Percentiles rank a stretch among this genome's conserved stretches.
Conservation (phyloP, 2,113 vertebrate genomes). For the Gadus chalcogrammus region DNA sequence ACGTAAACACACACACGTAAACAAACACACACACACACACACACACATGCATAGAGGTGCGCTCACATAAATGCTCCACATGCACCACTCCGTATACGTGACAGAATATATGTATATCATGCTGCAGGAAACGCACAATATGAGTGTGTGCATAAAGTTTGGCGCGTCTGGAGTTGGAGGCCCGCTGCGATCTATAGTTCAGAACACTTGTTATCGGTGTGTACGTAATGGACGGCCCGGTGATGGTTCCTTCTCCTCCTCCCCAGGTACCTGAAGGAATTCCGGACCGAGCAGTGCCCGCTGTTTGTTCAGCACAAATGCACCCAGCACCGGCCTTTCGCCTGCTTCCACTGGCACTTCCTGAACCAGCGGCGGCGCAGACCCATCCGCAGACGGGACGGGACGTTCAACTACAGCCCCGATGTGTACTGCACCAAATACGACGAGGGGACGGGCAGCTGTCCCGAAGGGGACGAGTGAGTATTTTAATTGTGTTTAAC, state of each 20-base stretch:
- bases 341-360: constrained; percentile 99
- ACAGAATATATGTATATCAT: no score
- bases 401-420: constrained; percentile 97
- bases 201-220: background rate
- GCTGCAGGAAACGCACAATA: no score
- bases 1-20: no score
- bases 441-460: constrained; percentile 92
- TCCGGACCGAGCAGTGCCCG: constrained; percentile 95
- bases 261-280: constrained; percentile 94
- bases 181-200: no score
- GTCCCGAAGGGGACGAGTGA: constrained; percentile 97
- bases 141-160: no score
- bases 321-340: constrained; percentile 93
- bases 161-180: no score
- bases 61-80: no score
- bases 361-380: constrained; percentile 93
- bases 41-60: no score
- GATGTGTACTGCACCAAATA: constrained; percentile 98
- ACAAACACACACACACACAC: no score
- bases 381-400: constrained; percentile 92
- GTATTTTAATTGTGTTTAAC: constrained; percentile 41
- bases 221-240: background rate
- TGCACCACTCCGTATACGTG: no score
- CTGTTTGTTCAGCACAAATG: constrained; percentile 98
- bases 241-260: background rate